Evolutionary conservation across 2,888 invertebrate genomes (phyloP), one percentile per base, ranked within the genome.

Genomic region (Pseudeuparius sepicola): DNA sequence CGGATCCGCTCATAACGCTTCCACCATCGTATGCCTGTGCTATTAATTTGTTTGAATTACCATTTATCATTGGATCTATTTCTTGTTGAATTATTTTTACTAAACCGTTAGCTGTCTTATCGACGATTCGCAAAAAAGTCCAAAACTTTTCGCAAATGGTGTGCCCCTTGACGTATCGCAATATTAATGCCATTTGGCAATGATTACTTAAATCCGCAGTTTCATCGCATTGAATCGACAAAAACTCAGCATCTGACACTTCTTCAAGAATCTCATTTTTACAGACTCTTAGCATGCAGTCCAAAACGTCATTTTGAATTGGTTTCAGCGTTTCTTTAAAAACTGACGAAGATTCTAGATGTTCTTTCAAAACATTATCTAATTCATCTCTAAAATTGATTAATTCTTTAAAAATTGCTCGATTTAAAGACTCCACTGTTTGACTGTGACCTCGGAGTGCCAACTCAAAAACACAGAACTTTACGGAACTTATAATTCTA

Each of bases 11-110:
- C 36, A 43, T 43, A 14, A 43, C 41, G 25, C 26, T 33, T 24
- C 41, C 36, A 2, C 43, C 43, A 25, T 42, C 39, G 28, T 40
- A 42, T n/a, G 36, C 23, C 16, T 42, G 42, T 4, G 44, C 44
- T 28, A 44, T 41, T 18, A 43, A 31, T 30, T 44, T 44, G 18
- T 44, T 25, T 6, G 26, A 17, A 28, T 31, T 29, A 7, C 39
- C 16, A 18, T 18, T 17, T 13, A 39, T 18, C 13, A 44, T 7
- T 14, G 38, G 42, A 15, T 44, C 40, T 16, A 42, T 7, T 28
- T 34, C 36, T n/a, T 23, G 14, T 20, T 27, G 28, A n/a, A 44
- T 38, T 7, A 13, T 23, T 10, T 25, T 11, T 9, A 16, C 12
- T 15, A 39, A 35, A 26, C 34, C 28, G 15, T 17, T 18, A 16